Percentiles rank a stretch among this genome's conserved stretches.
phyloP scores from a whole-genome alignment of 2,888 invertebrate genomes.

The Archaeoteleia sp. region DNA sequence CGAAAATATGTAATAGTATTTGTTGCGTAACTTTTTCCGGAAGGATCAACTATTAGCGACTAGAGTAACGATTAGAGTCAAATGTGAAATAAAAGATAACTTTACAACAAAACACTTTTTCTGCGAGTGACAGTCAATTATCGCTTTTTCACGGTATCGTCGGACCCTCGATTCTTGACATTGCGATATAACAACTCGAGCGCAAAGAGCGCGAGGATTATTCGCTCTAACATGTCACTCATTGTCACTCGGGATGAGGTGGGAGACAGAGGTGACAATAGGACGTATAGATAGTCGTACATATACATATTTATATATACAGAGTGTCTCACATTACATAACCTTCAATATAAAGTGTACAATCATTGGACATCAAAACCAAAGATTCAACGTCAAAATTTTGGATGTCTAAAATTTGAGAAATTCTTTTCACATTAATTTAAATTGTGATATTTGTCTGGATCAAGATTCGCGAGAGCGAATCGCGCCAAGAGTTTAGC shows the following conservation, averaged over 20 bases:
- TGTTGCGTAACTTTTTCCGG: constrained; percentile 1
- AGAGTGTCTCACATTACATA: no score
- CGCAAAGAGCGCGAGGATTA: constrained; percentile 42
- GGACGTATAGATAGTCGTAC: not conserved
- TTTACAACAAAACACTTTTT: constrained; percentile 23
- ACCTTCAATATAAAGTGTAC: no score
- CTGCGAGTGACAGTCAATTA: constrained; percentile 31
- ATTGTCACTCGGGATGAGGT: constrained; percentile 40
- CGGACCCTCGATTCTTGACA: constrained; percentile 8
- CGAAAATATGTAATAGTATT: no score
- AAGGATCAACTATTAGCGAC: constrained; percentile 3
- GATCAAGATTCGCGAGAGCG: no score
- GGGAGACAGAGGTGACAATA: constrained; percentile 24
- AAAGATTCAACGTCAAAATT: no score
- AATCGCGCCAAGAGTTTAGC: no score
- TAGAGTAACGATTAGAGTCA: constrained; percentile 19
- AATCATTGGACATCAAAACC: no score
- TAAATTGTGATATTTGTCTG: no score
- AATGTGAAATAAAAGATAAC: constrained; percentile 21
- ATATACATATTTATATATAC: no score
- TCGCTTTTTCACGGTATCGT: constrained; percentile 13
- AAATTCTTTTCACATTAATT: no score
- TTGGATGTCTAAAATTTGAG: no score
- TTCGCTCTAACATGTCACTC: constrained; percentile 48
- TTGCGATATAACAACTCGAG: constrained; percentile 13